Percentiles rank a stretch among this genome's conserved stretches.
phyloP scores from a whole-genome alignment of 64 coral and sea anemone species.

The Pocillopora damicornis region DNA sequence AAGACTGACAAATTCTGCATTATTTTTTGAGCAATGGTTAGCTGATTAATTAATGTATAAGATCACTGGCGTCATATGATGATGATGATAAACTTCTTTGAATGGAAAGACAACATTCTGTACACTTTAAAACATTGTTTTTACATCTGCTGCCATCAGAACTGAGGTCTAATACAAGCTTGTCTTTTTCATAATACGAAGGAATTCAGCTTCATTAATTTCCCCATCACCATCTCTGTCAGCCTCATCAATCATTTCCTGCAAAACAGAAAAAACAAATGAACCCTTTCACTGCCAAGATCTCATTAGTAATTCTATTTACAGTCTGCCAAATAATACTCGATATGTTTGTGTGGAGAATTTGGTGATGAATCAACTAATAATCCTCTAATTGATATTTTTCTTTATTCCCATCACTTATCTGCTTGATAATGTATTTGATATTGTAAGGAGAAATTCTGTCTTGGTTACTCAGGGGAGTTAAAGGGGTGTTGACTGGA shows the following conservation, averaged over 20 bases:
- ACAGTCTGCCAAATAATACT: no score
- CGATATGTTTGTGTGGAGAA: no score
- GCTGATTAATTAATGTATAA: neutral
- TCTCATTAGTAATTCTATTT: no score
- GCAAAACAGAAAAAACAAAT: neutral
- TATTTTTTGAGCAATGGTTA: neutral
- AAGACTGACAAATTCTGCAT: neutral
- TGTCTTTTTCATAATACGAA: slow-evolving; percentile 98
- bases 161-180: slow-evolving; percentile 78
- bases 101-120: neutral
- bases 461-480: no score
- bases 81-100: neutral
- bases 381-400: no score
- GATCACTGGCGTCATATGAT: neutral
- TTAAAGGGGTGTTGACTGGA: no score
- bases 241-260: slow-evolving; percentile 99
- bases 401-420: no score
- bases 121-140: slow-evolving; percentile 15
- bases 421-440: no score
- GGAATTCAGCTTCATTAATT: slow-evolving; percentile 99
- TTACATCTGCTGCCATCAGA: slow-evolving; percentile 10
- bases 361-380: no score
- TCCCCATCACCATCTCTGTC: slow-evolving; percentile 98
- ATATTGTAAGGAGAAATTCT: no score
- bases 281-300: no score